phyloP scores from a whole-genome alignment of 2,888 invertebrate species.

The Hoplodrina ambigua region DNA sequence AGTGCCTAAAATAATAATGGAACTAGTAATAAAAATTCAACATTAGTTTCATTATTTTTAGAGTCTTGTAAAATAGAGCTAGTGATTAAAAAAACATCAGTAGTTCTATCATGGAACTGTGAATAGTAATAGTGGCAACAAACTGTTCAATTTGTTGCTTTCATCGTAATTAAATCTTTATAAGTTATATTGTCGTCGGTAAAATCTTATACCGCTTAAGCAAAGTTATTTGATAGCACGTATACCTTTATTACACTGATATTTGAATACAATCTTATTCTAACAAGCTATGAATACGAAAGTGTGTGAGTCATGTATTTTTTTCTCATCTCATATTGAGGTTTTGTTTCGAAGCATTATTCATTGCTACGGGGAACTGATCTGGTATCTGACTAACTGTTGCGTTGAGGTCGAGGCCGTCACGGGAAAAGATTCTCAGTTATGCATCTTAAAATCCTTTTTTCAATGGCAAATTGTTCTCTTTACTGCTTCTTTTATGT shows the following conservation, averaged over 20 bases:
- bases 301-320: conserved; percentile 65
- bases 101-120: too few relatives aligned
- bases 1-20: too few relatives aligned
- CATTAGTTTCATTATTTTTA: too few relatives aligned
- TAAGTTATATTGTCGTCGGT: not conserved
- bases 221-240: not conserved
- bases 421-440: conserved; percentile 85
- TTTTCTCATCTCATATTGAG: conserved; percentile 58
- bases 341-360: conserved; percentile 70
- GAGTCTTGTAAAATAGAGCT: too few relatives aligned
- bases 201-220: not conserved
- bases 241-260: conserved; percentile 8
- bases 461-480: conserved; percentile 71
- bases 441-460: conserved; percentile 76
- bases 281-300: conserved; percentile 55
- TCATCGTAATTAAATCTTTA: not conserved
- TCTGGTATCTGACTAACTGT: conserved; percentile 75
- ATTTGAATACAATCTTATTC: conserved; percentile 38
- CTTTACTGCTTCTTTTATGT: conserved; percentile 56
- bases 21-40: too few relatives aligned
- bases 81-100: too few relatives aligned
- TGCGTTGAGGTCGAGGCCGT: conserved; percentile 80
- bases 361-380: conserved; percentile 79
- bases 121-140: too few relatives aligned
- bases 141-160: too few relatives aligned